These are phyloP conservation scores for Ectropis grisescens DNA, from an alignment of 1,140 invertebrate species.

Conservation along the genomic window DNA sequence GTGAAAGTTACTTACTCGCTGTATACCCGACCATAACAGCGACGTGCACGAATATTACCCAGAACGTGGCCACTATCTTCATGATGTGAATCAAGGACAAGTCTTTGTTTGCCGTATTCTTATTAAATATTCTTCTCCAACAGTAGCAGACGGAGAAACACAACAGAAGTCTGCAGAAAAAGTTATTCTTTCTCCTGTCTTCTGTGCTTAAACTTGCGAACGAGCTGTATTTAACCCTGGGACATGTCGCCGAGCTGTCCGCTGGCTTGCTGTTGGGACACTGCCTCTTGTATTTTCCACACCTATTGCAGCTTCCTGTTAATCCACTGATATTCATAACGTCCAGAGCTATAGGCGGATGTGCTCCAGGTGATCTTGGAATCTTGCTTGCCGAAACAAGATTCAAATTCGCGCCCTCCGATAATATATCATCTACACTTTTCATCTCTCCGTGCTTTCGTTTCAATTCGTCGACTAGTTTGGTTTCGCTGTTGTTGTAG, in stretches of 20 bases:
- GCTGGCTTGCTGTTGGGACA: constrained; percentile 22
- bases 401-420: constrained; percentile 10
- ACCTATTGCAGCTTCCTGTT: constrained; percentile 37
- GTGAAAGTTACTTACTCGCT: constrained; percentile 38
- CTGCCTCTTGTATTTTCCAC: constrained; percentile 52
- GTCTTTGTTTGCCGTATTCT: constrained; percentile 48
- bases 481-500: constrained; percentile 17
- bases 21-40: constrained; percentile 33
- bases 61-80: constrained; percentile 40
- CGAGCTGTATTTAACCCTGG: constrained; percentile 35
- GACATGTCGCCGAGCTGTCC: constrained; percentile 26
- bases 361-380: constrained; percentile 8
- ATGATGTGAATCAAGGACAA: constrained; percentile 35
- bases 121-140: constrained; percentile 51
- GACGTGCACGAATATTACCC: constrained; percentile 51
- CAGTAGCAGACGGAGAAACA: constrained; percentile 50
- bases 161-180: constrained; percentile 35
- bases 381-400: constrained; percentile 17
- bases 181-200: constrained; percentile 25
- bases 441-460: constrained; percentile 2
- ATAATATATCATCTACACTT: constrained; percentile 1
- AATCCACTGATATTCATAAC: constrained; percentile 33
- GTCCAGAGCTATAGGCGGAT: constrained; percentile 46
- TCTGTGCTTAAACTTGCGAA: constrained; percentile 31
- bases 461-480: constrained; percentile 1